phyloP scores from a whole-genome alignment of 2,113 vertebrate species.

The Acrocephalus kingi region DNA sequence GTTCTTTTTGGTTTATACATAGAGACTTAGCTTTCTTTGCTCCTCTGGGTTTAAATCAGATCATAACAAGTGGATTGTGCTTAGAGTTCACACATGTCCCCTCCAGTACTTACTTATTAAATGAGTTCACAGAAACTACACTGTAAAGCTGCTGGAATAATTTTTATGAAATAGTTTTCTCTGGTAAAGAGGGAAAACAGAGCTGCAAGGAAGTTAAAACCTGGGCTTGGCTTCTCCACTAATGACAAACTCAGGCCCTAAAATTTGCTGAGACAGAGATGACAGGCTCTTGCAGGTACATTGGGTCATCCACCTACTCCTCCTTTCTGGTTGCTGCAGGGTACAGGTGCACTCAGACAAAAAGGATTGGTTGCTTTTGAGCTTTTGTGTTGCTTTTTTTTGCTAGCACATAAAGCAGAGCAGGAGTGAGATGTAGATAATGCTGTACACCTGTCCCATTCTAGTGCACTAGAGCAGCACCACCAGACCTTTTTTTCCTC shows the following conservation, averaged over 20 bases:
- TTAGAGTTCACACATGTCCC: slow-evolving; percentile 11
- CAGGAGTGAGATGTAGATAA: not conserved
- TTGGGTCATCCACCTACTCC: not conserved
- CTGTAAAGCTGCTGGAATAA: slow-evolving; percentile 6
- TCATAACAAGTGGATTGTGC: not conserved
- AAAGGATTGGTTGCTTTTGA: not conserved
- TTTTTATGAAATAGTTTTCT: slow-evolving; percentile 52
- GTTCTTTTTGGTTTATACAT: not conserved
- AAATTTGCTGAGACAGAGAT: slow-evolving; percentile 64
- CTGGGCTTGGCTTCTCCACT: slow-evolving; percentile 50
- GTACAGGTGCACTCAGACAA: not conserved
- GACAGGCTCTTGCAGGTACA: slow-evolving; percentile 51
- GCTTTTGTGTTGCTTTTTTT: not conserved
- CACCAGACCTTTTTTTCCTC: not conserved
- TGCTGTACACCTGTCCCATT: not conserved
- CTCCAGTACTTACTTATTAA: slow-evolving; percentile 26
- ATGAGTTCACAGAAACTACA: slow-evolving; percentile 49
- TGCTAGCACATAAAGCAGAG: not conserved
- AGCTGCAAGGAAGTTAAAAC: slow-evolving; percentile 59
- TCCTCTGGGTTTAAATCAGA: not conserved
- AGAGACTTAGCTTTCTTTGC: not conserved
- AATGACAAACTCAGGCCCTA: slow-evolving; percentile 45
- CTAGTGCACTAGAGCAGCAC: not conserved
- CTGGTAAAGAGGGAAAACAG: slow-evolving; percentile 48
- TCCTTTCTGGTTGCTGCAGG: slow-evolving; percentile 39